phyloP scores from a whole-genome alignment of 2,113 vertebrate genomes.

The Chunga burmeisteri region DNA sequence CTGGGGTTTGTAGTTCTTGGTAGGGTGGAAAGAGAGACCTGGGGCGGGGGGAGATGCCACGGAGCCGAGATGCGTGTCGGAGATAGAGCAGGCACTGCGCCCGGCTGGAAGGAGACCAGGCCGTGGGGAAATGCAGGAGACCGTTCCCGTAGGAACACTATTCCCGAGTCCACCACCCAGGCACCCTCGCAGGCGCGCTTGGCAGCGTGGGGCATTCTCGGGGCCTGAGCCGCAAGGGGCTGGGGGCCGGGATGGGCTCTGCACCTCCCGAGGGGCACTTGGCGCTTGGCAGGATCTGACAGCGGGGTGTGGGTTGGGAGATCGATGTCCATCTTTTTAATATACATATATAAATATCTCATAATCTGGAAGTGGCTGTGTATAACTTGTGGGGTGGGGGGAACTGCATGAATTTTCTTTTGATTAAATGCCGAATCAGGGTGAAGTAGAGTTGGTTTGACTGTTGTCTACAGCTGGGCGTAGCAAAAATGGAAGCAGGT shows the following conservation, averaged over 20 bases:
- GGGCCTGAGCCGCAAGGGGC: not conserved
- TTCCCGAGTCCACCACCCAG: not conserved
- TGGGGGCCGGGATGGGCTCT: not conserved
- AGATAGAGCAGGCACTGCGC: not conserved
- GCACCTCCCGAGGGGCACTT: not conserved
- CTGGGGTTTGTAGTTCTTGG: not conserved
- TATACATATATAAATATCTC: constrained; percentile 47
- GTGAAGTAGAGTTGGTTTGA: not conserved
- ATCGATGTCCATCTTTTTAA: constrained; percentile 30
- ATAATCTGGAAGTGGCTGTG: constrained; percentile 62
- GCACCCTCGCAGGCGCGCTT: not conserved
- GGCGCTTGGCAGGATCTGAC: not conserved
- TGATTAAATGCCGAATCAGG: not conserved
- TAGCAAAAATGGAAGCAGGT: not conserved
- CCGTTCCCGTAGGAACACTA: not conserved
- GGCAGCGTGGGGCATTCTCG: not conserved
- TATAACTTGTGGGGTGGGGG: constrained; percentile 41
- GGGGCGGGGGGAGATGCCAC: not conserved
- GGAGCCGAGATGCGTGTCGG: not conserved
- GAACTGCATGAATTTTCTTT: constrained; percentile 62
- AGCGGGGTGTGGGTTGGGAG: constrained; percentile 42
- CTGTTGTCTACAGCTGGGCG: not conserved
- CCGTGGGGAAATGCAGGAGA: not conserved
- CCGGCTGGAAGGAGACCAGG: not conserved
- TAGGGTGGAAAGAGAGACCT: not conserved